Evolutionary conservation across 2,888 invertebrate species (phyloP), one percentile per base, ranked within the genome.

Genomic region (Empis livida): DNA sequence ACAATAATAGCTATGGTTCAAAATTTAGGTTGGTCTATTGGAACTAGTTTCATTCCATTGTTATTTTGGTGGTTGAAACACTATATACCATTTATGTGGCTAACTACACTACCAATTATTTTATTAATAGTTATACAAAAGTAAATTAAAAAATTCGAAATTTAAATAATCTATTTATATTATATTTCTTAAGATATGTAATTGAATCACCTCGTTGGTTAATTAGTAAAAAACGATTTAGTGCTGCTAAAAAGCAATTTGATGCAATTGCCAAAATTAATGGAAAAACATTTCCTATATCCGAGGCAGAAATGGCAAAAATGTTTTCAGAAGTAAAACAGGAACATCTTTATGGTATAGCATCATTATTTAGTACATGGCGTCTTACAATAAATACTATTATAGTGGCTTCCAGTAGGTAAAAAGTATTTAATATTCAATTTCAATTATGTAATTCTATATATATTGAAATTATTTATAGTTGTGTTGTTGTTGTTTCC

Each of bases 141-240:
- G 74, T 74, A 65, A 65, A 67, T 58, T 49, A 55, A 51, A 20
- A 42, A 14, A 27, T 49, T 10, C 2, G 23, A 42, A 14, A 27
- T 49, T n/a, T 14, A 14, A 3, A 37, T 14, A 37, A n/a, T 16
- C n/a, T n/a, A n/a, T n/a, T n/a, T n/a, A n/a, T n/a, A n/a, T n/a
- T n/a, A n/a, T 48, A 17, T 38, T 9, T 37, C 27, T 20, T 45
- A 56, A 79, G 79, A 63, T 73, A 71, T 56, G 68, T 78, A 58
- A 74, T 79, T 51, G 80, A 80, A 68, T 80, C 80, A 41, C 80
- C 80, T 4, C 71, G 78, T 51, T 80, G 80, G 80, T 68, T 79
- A 54, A 75, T 74, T 62, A 71, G 73, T 51, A 71, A 72, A 57
- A 73, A 72, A 38, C 72, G 72, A 52, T 66, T 69, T 40, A 63